These are phyloP conservation scores for Lamproptera curius DNA, from an alignment of 2,888 invertebrate species.

Conservation along the genomic window DNA sequence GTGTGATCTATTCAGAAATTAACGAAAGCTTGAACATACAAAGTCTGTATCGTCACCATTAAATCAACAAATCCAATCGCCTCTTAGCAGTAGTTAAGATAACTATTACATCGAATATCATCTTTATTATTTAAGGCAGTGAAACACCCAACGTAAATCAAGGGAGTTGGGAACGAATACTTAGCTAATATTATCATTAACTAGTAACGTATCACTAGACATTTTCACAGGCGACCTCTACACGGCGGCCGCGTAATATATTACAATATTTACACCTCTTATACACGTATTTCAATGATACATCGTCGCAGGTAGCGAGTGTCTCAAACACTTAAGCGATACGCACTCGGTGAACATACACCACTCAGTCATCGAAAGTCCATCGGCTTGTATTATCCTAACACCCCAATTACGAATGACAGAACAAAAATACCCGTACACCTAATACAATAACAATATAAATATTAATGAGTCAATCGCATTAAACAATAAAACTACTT, in stretches of 20 bases:
- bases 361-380: conserved; percentile 74
- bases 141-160: conserved; percentile 77
- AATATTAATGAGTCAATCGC: conserved; percentile 58
- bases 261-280: conserved; percentile 76
- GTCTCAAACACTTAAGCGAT: conserved; percentile 59
- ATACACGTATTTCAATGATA: conserved; percentile 58
- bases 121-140: conserved; percentile 76
- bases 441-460: conserved; percentile 73
- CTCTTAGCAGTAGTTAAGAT: conserved; percentile 71
- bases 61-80: conserved; percentile 50
- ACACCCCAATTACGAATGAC: conserved; percentile 67
- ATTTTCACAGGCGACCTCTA: conserved; percentile 73
- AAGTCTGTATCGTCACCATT: conserved; percentile 38
- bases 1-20: conserved; percentile 6
- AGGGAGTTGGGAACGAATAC: conserved; percentile 77
- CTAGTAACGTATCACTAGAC: conserved; percentile 73
- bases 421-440: conserved; percentile 61
- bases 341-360: conserved; percentile 54
- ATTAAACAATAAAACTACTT: conserved; percentile 67
- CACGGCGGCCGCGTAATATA: conserved; percentile 67
- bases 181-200: conserved; percentile 73
- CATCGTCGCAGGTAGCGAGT: conserved; percentile 44
- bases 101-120: conserved; percentile 65
- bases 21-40: conserved; percentile 6
- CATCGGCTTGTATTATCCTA: conserved; percentile 70